Percentiles rank a stretch among this genome's conserved stretches.
These are phyloP conservation scores for Conus betulinus DNA, from an alignment of 1,140 invertebrate genomes.

Conservation along the genomic window DNA sequence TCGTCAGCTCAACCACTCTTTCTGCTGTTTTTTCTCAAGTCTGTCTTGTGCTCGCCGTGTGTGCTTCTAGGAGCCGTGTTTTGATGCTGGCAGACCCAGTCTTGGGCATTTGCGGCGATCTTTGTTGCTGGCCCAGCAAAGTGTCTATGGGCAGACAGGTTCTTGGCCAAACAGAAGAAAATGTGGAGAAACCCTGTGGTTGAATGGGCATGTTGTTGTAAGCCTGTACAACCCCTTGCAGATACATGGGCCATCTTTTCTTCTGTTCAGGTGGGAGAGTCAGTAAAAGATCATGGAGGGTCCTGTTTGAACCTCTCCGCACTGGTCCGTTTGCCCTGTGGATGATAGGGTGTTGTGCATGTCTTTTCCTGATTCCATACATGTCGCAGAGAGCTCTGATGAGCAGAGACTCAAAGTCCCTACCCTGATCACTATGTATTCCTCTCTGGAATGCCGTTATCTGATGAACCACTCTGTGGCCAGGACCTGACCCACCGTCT, in stretches of 20 bases:
- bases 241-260: slow-evolving; percentile 37
- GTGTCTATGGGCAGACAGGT: not conserved
- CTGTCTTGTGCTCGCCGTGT: not conserved
- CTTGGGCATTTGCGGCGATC: not conserved
- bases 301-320: slow-evolving; percentile 54
- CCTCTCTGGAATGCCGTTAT: slow-evolving; percentile 41
- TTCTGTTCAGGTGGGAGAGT: slow-evolving; percentile 39
- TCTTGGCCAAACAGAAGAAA: not conserved
- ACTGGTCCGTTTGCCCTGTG: slow-evolving; percentile 44
- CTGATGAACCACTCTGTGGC: slow-evolving; percentile 40
- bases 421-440: not conserved
- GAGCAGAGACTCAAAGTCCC: slow-evolving; percentile 4
- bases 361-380: slow-evolving; percentile 42
- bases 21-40: not conserved
- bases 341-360: slow-evolving; percentile 56
- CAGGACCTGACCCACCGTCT: too few relatives aligned
- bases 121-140: not conserved
- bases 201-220: slow-evolving; percentile 45
- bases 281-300: slow-evolving; percentile 47
- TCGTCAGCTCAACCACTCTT: too few relatives aligned
- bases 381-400: slow-evolving; percentile 38
- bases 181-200: slow-evolving; percentile 38
- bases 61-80: slow-evolving; percentile 24
- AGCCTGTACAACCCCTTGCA: slow-evolving; percentile 40
- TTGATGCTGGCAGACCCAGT: slow-evolving; percentile 20